Base-by-base conservation (phyloP, 1,140 invertebrate species). In the Drosophila nigrodunni region DNA sequence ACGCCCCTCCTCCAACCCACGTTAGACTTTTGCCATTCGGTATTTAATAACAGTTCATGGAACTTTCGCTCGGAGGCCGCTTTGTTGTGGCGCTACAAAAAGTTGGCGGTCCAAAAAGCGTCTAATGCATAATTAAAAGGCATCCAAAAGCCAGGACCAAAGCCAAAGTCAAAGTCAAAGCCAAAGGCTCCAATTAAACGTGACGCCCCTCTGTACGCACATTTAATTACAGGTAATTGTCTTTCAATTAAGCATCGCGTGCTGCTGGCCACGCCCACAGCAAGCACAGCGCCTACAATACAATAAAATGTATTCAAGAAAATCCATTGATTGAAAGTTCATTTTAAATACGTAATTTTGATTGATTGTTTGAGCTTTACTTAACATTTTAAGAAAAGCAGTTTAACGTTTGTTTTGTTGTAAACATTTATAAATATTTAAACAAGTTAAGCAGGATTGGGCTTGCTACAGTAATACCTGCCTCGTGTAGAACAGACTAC, bases 191-290 rank as follows among this genome's bases (percentile, higher is more conserved):
- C 85, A 89, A 89, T 89, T 90, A 89, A 89, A 90, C 50, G 74
- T 83, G 75, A 50, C 82, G 67, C 60, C 55, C 75, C 76, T 65
- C 86, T 79, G 79, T 76, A 79, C 69, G 77, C 74, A 76, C 77
- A 81, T 73, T 85, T 90, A 90, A 88, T 89, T 80, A 79, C 81
- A 80, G 71, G 49, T 90, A 89, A 89, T 89, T 89, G 78, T 72
- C 85, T 85, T 89, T 89, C 85, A 89, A 90, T 89, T 89, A 88
- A 62, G 62, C 77, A 66, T 85, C 66, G 82, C 82, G 82, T 82
- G 82, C 46, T 54, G 34, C 7, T 13, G 8, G 58, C 66, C 72
- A 77, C 70, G 70, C 78, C 78, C 80, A 55, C 9, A 6, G 50
- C 18, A 1, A 21, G 1, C 3, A 52, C 49, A 6, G 50, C 50